phyloP scores from a whole-genome alignment of 2,113 vertebrate genomes.

The Limnothrissa miodon region DNA sequence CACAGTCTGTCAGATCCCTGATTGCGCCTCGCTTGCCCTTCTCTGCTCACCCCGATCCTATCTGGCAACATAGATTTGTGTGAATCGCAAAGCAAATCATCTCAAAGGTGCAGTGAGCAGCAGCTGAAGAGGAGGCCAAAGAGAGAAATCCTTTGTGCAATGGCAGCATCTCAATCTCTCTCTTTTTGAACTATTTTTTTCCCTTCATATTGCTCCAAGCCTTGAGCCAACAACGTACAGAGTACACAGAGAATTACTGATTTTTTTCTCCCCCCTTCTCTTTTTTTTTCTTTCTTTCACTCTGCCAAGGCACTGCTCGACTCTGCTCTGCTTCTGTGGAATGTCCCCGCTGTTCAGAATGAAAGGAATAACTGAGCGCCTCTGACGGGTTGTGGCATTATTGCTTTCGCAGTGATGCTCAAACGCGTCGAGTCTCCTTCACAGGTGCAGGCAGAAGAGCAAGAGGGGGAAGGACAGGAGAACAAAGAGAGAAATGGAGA shows the following conservation, averaged over 20 bases:
- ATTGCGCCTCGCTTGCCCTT: conserved; percentile 4
- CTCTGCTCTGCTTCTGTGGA: conserved; percentile 52
- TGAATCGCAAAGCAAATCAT: conserved; percentile 37
- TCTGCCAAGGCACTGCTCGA: conserved; percentile 63
- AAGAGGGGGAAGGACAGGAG: conserved; percentile 31
- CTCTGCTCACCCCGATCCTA: conserved; percentile 6
- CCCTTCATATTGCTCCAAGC: conserved; percentile 51
- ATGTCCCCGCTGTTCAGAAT: conserved; percentile 63
- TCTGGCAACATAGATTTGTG: conserved; percentile 17
- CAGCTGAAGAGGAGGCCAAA: conserved; percentile 22
- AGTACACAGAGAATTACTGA: conserved; percentile 73
- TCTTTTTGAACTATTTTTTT: conserved; percentile 56
- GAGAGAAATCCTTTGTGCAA: conserved; percentile 52
- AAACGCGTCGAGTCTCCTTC: conserved; percentile 28
- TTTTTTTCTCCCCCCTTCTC: conserved; percentile 55
- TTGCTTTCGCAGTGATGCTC: conserved; percentile 57
- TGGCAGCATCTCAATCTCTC: conserved; percentile 60
- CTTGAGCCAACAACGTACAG: conserved; percentile 61
- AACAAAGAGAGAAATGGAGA: conserved; percentile 6
- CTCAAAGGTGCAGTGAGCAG: conserved; percentile 51
- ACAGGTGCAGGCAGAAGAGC: conserved; percentile 45
- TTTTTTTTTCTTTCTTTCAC: conserved; percentile 12
- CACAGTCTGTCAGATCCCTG: neutral
- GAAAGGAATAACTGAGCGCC: conserved; percentile 68
- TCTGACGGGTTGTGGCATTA: conserved; percentile 67